Evolutionary conservation across 2,888 invertebrate genomes (phyloP).

Genomic region (Loripinus fragilis): DNA sequence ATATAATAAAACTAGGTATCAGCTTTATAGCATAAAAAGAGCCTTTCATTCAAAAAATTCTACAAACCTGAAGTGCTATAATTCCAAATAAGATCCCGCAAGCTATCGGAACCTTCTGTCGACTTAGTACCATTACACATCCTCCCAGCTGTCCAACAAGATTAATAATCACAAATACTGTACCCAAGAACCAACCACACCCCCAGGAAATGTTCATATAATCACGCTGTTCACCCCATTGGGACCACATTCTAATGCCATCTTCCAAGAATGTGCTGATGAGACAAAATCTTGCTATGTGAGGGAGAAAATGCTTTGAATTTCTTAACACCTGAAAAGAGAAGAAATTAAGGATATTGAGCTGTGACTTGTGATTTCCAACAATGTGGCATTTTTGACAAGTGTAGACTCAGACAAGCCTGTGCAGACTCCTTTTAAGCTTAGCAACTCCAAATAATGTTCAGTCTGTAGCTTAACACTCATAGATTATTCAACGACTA

Average conservation of each 20-base stretch:
- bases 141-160: conserved; percentile 98
- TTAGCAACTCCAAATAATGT: too few species aligned
- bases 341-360: too few species aligned
- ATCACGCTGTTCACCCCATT: conserved; percentile 98
- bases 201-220: conserved; percentile 99
- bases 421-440: too few species aligned
- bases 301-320: conserved; percentile 95
- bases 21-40: too few species aligned
- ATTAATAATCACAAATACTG: conserved; percentile 97
- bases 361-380: too few species aligned
- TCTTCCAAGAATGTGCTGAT: conserved; percentile 99
- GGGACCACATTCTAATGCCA: conserved; percentile 99
- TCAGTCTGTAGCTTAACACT: too few species aligned
- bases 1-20: too few species aligned
- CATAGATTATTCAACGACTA: too few species aligned
- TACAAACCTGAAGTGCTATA: conserved; percentile 94
- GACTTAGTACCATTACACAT: conserved; percentile 96
- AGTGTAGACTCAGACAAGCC: too few species aligned
- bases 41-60: too few species aligned
- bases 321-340: conserved; percentile 92
- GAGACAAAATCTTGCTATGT: conserved; percentile 96
- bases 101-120: conserved; percentile 91
- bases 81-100: conserved; percentile 95
- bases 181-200: conserved; percentile 96
- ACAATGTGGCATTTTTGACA: too few species aligned